Percentiles rank a stretch among this genome's conserved stretches.
Evolutionary conservation across 2,888 invertebrate species (phyloP).

Genomic region (Perithous albicinctus): DNA sequence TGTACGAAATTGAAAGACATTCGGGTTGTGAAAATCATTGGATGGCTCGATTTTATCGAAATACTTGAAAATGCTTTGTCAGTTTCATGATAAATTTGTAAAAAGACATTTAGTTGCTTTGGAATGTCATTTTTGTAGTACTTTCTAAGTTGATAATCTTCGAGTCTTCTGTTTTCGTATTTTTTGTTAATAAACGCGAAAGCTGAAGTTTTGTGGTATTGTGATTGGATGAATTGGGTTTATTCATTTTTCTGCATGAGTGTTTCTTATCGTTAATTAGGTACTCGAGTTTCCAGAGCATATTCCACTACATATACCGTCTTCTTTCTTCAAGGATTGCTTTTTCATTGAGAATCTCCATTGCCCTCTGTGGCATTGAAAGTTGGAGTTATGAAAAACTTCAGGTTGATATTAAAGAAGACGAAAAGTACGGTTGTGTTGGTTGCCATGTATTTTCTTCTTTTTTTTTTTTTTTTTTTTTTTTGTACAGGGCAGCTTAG

Average conservation of each 20-base stretch:
- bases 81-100: background rate
- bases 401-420: constrained; percentile 29
- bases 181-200: background rate
- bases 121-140: no score
- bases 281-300: constrained; percentile 17
- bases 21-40: no score
- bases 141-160: no score
- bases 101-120: background rate
- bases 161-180: no score
- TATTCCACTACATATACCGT: background rate
- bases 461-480: no score
- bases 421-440: constrained; percentile 45
- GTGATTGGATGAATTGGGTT: background rate
- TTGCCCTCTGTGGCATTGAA: background rate
- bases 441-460: constrained; percentile 36
- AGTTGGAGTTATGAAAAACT: constrained; percentile 11
- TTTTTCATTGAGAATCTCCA: constrained; percentile 23
- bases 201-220: background rate
- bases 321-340: background rate
- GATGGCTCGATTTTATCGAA: no score
- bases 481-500: constrained; percentile 40
- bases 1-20: no score
- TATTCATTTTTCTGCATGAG: constrained; percentile 33
- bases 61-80: background rate
- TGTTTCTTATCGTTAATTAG: constrained; percentile 54